Evolutionary conservation across 2,113 vertebrate genomes (phyloP).

Genomic region (Addax nasomaculatus): DNA sequence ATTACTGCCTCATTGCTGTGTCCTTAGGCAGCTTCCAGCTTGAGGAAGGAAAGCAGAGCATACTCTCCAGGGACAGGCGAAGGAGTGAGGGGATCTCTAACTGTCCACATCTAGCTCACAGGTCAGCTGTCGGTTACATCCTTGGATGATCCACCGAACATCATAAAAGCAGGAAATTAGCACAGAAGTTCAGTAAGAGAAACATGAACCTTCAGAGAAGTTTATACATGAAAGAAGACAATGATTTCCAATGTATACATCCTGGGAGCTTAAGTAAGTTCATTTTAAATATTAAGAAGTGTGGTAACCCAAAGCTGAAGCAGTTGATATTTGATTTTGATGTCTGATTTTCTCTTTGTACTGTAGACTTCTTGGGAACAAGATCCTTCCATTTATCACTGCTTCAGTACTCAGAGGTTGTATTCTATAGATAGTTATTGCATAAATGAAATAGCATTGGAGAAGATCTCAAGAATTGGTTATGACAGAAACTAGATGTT

Average conservation of each 20-base stretch:
- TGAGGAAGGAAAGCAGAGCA: not conserved
- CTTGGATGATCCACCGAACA: not conserved
- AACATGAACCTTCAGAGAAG: not conserved
- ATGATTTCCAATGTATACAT: not conserved
- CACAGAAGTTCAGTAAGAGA: not conserved
- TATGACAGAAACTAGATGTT: slow-evolving; percentile 9
- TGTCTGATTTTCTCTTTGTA: not conserved
- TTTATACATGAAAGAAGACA: not conserved
- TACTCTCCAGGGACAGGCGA: not conserved
- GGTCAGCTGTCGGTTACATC: not conserved
- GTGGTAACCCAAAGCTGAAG: not conserved
- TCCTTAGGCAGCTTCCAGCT: not conserved
- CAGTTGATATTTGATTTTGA: not conserved
- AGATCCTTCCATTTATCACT: not conserved
- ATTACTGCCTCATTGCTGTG: not conserved
- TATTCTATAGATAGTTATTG: not conserved
- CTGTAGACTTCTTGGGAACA: not conserved
- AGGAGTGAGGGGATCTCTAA: not conserved
- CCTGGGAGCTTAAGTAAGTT: not conserved
- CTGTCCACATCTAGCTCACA: not conserved
- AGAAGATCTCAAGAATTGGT: not conserved
- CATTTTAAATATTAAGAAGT: not conserved
- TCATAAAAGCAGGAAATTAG: not conserved
- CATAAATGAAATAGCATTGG: slow-evolving; percentile 7
- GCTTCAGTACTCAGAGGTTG: not conserved